Base-by-base conservation (phyloP, 37 sponge, comb jelly and placozoan genomes). In the Oopsacas minuta region DNA sequence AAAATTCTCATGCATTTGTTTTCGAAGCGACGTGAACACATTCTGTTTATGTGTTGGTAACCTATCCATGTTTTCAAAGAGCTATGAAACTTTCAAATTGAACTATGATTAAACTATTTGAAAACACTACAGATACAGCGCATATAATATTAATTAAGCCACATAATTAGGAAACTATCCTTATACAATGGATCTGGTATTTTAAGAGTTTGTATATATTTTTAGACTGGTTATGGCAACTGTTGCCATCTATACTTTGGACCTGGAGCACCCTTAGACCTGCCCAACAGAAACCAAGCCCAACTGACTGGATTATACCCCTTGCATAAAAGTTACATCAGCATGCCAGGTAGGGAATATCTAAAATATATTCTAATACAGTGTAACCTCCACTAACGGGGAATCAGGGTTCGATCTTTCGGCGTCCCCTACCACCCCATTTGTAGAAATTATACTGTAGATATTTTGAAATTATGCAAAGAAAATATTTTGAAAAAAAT, bases 101-200 rank as follows among this genome's bases (percentile, higher is more conserved):
- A 17, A 42, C 15, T 42, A 15, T 17, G 15, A 42, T 17, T 42
- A 42, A 17, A 32, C 75, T 20, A 25, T 7, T 61, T n/a, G 5
- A 34, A 61, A 7, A 20, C 30, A 61, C 75, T 10, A 61, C 30
- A 61, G 30, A 61, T 25, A 61, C 28, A 61, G 75, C 28, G 75
- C 75, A 61, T 61, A 61, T 61, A 61, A 12, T 61, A 61, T 61
- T 61, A 61, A 42, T 20, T 34, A 10, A 61, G 75, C 75, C 75
- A 61, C 75, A n/a, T 12, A n/a, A n/a, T n/a, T n/a, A 42, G 49
- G 49, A 17, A 42, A 61, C 22, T 61, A 61, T n/a, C 75, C 20
- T n/a, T 32, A n/a, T 61, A 61, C 75, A 61, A 61, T 61, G 75
- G 75, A 61, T 61, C 75, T 25, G 51, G 17, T 22, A 46, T 46